A percentile compares a stretch with the other conserved stretches of the same genome.
Evolutionary conservation across 2,797 vertebrate species (phyloP).

Genomic region (Xenopus petersii): DNA sequence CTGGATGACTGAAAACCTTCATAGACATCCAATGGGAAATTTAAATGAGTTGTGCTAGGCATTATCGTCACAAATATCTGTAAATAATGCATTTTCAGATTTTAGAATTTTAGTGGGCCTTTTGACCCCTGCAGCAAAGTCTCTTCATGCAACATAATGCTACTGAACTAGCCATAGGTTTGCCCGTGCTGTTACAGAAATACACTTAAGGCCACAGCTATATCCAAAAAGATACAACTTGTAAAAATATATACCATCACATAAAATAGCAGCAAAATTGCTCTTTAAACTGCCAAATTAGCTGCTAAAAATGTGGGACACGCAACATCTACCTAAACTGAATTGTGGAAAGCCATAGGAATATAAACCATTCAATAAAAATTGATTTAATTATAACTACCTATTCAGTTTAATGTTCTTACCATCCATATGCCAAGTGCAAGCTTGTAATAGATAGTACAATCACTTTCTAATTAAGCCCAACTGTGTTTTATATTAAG

Average conservation of each 20-base stretch:
- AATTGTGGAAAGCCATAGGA: slow-evolving; percentile 58
- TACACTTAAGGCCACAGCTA: too few relatives aligned
- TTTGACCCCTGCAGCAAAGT: too few relatives aligned
- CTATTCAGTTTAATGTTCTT: slow-evolving; percentile 60
- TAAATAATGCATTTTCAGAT: too few relatives aligned
- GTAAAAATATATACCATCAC: slow-evolving; percentile 19
- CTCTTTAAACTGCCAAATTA: slow-evolving; percentile 27
- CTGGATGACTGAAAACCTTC: too few relatives aligned
- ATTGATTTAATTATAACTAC: slow-evolving; percentile 61
- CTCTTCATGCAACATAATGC: too few relatives aligned
- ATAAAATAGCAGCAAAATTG: slow-evolving; percentile 39
- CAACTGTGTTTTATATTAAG: slow-evolving; percentile 69
- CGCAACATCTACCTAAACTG: slow-evolving; percentile 50
- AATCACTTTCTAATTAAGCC: slow-evolving; percentile 68
- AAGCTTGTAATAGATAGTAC: slow-evolving; percentile 60
- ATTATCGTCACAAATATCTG: too few relatives aligned
- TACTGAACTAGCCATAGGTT: too few relatives aligned
- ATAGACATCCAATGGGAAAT: too few relatives aligned
- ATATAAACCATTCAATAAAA: slow-evolving; percentile 62
- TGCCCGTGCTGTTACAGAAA: too few relatives aligned
- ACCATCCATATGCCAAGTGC: slow-evolving; percentile 57
- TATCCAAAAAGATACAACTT: slow-evolving; percentile 1
- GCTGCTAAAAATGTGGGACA: slow-evolving; percentile 48
- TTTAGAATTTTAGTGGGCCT: too few relatives aligned
- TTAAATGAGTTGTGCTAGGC: too few relatives aligned